Evolutionary conservation across 92 coral and sea anemone species (phyloP), one percentile per base, ranked within the genome.

Genomic region (Palythoa grandis): DNA sequence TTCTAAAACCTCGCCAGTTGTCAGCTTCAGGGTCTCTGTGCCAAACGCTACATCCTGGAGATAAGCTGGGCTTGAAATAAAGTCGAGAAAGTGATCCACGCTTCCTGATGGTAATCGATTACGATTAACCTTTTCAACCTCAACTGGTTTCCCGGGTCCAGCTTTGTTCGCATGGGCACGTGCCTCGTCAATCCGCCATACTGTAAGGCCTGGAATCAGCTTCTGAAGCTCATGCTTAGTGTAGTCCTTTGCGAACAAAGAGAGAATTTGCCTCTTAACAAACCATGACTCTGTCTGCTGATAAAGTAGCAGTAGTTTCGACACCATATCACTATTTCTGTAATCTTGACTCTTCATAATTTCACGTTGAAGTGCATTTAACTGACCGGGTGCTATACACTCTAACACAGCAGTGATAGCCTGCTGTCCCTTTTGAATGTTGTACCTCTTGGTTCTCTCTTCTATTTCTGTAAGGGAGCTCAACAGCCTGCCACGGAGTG

Each of bases 21-120:
- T 10, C 19, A 80, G 71, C 57, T 61, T 80, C 37, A 80, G 15
- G 72, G 2, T 80, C 43, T 71, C 61, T 22, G 85, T 80, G 47
- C 85, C 85, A 20, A 11, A 80, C 54, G 85, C 71, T 43, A 80
- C 85, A 80, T 80, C 85, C 72, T 80, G 85, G 23, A 78, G 83
- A 54, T 50, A 78, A 50, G 66, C 47, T n/a, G 83, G 83, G 70
- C 83, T 78, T 10, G 83, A 78, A 37, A 78, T n/a, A 37, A 78
- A 50, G 53, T 78, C 83, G 50, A 78, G 54, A 39, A 78, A 78
- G 47, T 78, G 83, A 68, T 78, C 83, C 20, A 78, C 71, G 25
- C 58, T 54, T 38, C 66, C 83, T 29, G 83, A 61, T 20, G 60
- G 60, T 52, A 77, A 39, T 17, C 61, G 61, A 56, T 56, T 56